Evolutionary conservation across 2,888 invertebrate species (phyloP).

Genomic region (Caenorhabditis sulstoni): DNA sequence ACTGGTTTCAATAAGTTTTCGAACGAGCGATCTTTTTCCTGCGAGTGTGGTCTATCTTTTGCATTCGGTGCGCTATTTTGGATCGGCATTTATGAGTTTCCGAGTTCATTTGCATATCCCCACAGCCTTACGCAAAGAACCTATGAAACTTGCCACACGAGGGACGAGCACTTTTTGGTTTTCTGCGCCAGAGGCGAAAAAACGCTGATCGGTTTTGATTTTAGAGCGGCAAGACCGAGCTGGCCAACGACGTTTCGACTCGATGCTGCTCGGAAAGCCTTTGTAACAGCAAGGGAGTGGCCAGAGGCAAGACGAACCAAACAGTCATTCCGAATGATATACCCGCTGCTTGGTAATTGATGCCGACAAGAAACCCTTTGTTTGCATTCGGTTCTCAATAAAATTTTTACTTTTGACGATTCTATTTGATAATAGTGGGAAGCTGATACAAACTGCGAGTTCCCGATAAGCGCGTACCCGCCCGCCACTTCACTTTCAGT

Average conservation of each 20-base stretch:
- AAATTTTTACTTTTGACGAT: slow-evolving; percentile 29
- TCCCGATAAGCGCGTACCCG: slow-evolving; percentile 48
- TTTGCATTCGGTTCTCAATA: slow-evolving; percentile 23
- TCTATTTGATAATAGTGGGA: slow-evolving; percentile 38
- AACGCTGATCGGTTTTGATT: slow-evolving; percentile 4
- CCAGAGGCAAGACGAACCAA: slow-evolving; percentile 1
- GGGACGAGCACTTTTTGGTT: no score
- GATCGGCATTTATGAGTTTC: no score
- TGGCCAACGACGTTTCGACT: slow-evolving; percentile 11
- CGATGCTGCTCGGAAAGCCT: slow-evolving; percentile 29
- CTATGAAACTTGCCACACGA: no score
- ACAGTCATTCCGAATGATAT: not conserved
- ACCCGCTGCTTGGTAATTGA: slow-evolving; percentile 2
- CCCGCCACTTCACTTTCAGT: slow-evolving; percentile 21
- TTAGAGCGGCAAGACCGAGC: slow-evolving; percentile 28
- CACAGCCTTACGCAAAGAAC: no score
- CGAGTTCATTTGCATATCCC: no score
- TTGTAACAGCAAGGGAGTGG: slow-evolving; percentile 26
- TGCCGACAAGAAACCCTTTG: not conserved
- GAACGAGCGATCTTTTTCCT: no score
- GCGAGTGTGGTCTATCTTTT: no score
- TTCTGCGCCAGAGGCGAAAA: no score
- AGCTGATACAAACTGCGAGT: slow-evolving; percentile 49
- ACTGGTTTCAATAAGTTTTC: no score
- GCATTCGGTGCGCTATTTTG: no score